phyloP scores from a whole-genome alignment of 2,113 vertebrate species.

The Notothenia rossii region DNA sequence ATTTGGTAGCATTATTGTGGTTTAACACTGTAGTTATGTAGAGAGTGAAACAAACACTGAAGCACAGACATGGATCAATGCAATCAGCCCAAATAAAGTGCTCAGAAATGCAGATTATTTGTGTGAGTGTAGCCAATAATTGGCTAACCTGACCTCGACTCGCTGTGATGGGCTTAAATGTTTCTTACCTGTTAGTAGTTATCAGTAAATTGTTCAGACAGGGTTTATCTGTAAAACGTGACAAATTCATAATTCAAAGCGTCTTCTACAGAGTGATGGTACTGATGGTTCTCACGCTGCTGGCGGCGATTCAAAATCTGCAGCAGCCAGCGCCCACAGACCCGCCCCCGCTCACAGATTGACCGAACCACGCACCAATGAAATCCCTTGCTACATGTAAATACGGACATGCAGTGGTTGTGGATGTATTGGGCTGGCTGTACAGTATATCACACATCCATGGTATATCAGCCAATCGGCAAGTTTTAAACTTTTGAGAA shows the following conservation, averaged over 20 bases:
- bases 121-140: background rate
- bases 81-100: background rate
- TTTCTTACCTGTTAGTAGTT: conserved; percentile 22
- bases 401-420: background rate
- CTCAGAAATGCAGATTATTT: background rate
- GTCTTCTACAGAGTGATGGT: background rate
- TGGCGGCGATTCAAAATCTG: conserved; percentile 39
- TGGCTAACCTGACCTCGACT: background rate
- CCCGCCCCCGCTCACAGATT: conserved; percentile 35
- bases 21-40: no score
- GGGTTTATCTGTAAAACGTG: background rate
- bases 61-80: background rate
- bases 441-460: background rate
- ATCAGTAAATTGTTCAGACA: background rate
- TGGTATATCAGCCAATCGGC: no score
- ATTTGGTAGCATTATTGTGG: no score
- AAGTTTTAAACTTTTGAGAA: no score
- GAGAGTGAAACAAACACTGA: background rate
- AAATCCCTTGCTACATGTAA: background rate
- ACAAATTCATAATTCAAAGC: background rate
- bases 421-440: background rate
- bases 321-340: background rate
- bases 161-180: background rate
- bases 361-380: background rate
- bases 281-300: conserved; percentile 2